Evolutionary conservation across 2,888 invertebrate genomes (phyloP).

Genomic region (Brachyptera putata): DNA sequence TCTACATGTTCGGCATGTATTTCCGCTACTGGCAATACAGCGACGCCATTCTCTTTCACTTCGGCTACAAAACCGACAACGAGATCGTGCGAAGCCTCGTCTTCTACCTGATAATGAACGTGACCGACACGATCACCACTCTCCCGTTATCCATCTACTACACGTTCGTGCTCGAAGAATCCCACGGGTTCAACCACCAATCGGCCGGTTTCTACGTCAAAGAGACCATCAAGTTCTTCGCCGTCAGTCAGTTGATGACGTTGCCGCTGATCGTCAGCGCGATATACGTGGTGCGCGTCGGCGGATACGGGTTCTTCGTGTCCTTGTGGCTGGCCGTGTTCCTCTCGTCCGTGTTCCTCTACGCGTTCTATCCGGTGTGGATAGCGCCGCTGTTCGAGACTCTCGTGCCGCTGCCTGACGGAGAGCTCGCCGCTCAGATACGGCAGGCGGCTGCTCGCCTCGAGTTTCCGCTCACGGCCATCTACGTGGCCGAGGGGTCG

Average conservation of each 20-base stretch:
- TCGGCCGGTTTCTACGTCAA: conserved; percentile 85
- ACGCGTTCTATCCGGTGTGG: too few relatives aligned
- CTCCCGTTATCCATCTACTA: conserved; percentile 83
- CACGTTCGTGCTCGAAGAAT: conserved; percentile 90
- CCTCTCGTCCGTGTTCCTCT: too few relatives aligned
- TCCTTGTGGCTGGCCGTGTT: conserved; percentile 92
- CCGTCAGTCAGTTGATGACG: conserved; percentile 70
- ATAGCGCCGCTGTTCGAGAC: too few relatives aligned
- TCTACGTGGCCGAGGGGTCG: too few relatives aligned
- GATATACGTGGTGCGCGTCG: conserved; percentile 77
- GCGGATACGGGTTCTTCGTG: conserved; percentile 92
- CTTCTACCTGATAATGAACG: conserved; percentile 69
- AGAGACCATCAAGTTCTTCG: conserved; percentile 83
- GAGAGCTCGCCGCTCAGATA: too few relatives aligned
- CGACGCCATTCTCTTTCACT: conserved; percentile 50
- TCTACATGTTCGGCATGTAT: conserved; percentile 44
- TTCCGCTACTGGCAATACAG: conserved; percentile 68
- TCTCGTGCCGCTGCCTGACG: too few relatives aligned
- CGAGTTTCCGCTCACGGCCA: too few relatives aligned
- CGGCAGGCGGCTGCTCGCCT: too few relatives aligned
- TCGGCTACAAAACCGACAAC: conserved; percentile 54
- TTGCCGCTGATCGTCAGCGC: conserved; percentile 76
- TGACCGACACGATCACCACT: conserved; percentile 64
- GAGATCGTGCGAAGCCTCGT: conserved; percentile 77
- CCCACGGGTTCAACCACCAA: conserved; percentile 96